Conservation (phyloP, 2,797 vertebrate genomes). For the Trematomus bernacchii region DNA sequence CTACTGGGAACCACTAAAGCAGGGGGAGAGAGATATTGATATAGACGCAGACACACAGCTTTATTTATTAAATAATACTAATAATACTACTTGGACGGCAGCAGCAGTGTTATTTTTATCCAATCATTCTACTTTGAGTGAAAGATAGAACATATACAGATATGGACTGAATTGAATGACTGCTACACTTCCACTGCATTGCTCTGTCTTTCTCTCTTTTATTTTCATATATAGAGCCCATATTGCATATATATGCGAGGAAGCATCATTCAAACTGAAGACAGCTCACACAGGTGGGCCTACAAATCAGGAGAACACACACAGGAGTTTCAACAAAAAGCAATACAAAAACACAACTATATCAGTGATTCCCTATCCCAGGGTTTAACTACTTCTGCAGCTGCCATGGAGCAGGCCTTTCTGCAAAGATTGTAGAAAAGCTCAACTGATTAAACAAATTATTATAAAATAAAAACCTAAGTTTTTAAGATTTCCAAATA, state of each 20-base stretch:
- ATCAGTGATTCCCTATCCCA: background rate
- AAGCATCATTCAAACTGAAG: constrained; percentile 37
- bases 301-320: constrained; percentile 40
- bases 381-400: background rate
- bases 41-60: constrained; percentile 1
- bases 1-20: constrained; percentile 24
- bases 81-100: too few species aligned
- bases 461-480: background rate
- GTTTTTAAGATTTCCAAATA: background rate
- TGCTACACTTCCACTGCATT: too few species aligned
- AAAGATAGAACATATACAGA: too few species aligned
- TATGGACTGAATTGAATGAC: too few species aligned
- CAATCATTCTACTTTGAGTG: too few species aligned
- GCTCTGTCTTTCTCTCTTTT: too few species aligned
- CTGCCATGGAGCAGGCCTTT: background rate
- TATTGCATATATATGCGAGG: background rate
- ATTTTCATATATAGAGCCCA: too few species aligned
- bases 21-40: constrained; percentile 7
- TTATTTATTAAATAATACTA: background rate
- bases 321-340: constrained; percentile 21
- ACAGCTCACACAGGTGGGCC: constrained; percentile 37
- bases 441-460: background rate
- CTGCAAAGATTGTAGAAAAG: background rate
- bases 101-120: too few species aligned
- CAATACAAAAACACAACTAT: background rate